Base-by-base conservation (phyloP, 2,888 invertebrate species). In the Plebejus argus region DNA sequence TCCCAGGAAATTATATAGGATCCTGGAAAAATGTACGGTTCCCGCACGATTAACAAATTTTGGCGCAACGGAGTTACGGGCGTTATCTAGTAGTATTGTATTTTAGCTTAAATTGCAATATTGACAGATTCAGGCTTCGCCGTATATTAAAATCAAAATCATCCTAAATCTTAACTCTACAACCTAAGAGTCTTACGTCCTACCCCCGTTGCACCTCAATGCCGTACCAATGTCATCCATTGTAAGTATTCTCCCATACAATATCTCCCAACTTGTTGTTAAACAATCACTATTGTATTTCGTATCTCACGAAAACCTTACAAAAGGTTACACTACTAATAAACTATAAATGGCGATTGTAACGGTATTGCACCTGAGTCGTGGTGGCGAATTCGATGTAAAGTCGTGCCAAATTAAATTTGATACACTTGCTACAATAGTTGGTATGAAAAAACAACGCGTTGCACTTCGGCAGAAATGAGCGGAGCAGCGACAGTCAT, bases 211-310 rank as follows among this genome's bases (percentile, higher is more conserved):
- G 6, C 28, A 7, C 7, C 28, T 72, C 28, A 28, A 74, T 23
- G 74, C 74, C 74, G 18, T 5, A 3, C 45, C 53, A 74, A 74
- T 49, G 74, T 49, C 74, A 49, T 20, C 74, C 49, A 74, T 74
- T 74, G 74, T 74, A 18, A 7, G 23, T 49, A 33, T 70, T 45
- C n/a, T 76, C 76, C 70, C 76, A 66, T 70, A 8, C 76, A 70
- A 76, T 70, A 61, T 76, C 70, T 76, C 39, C 45, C 70, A 49
- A 56, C 70, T 45, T 49, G 49, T 76, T 72, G 23, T 28, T 49
- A 28, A 23, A 74, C 45, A 74, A 74, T 74, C 53, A 74, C 53
- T 74, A 74, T 74, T 74, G 74, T 74, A 53, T 74, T 10, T 53
- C 15, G 45, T 49, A 10, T 74, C 74, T 74, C 74, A 74, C 53